Base-by-base conservation (phyloP, 1,140 invertebrate genomes). In the Bombus soroeensis region DNA sequence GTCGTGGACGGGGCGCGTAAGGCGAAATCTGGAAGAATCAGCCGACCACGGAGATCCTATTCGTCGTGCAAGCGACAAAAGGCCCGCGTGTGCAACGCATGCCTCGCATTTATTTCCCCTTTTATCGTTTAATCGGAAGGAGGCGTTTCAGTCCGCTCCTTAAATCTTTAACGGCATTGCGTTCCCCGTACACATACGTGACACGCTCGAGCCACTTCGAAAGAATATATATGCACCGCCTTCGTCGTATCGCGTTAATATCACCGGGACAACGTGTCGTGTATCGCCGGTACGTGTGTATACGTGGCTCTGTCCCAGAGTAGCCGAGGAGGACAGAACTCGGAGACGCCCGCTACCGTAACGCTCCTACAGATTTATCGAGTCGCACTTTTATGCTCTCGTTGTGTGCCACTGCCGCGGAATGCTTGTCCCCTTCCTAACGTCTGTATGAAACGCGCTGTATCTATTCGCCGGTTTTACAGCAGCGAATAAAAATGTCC, bases 81-180 rank as follows among this genome's bases (percentile, higher is more conserved):
- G 78, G 76, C 66, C 78, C 34, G 70, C 80, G 74, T 25, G 83
- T 80, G 37, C 73, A 85, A 85, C 70, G 75, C 70, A 59, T 62
- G 75, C 39, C 73, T 57, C 80, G 83, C 84, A 89, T 92, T 91
- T 81, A 87, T 91, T 92, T 88, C 37, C 59, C 47, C 64, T 78
- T 86, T 87, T 92, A 92, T 90, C 90, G 81, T 87, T 82, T 64
- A 86, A 91, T 88, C 87, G 79, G 53, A 70, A 72, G 70, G 59
- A 84, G 47, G 47, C 53, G 34, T 57, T 87, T 47, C 57, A 47
- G 43, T 81, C 81, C 68, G 68, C 73, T 89, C 41, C 81, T 89
- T 88, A 88, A 88, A 88, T 87, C 72, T 85, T 88, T 47, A 85
- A 81, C 87, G 57, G 32, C 66, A 68, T 71, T 73, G 78, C 62